Evolutionary conservation across 2,113 vertebrate genomes (phyloP), one percentile per base, ranked within the genome.

Genomic region (Epinephelus lanceolatus): DNA sequence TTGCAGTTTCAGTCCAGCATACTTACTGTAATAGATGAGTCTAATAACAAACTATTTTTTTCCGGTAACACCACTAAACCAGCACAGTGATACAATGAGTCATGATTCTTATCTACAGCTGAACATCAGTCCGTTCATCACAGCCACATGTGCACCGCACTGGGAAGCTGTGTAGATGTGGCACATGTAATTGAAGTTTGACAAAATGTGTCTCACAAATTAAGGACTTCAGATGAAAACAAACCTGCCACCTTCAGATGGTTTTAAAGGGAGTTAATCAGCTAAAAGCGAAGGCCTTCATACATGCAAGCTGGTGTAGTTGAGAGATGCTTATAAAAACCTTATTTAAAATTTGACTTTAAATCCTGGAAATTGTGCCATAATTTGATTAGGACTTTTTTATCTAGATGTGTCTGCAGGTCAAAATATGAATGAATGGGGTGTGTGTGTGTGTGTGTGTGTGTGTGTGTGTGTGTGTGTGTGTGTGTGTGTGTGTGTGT

Each of bases 211-310:
- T 70, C 73, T 42, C 21, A 25, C 25, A 71, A 25, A 73, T 57
- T 45, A 47, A 53, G 56, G 1, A n/a, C n/a, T 13, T 47, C 3
- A 51, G 25, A 49, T 69, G 23, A 52, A 72, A 67, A 66, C 62
- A 81, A 81, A 69, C 61, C 62, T 55, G 63, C 62, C 70, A 67
- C 30, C 15, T 52, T 73, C 18, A 60, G 4, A 21, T 61, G 37
- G 25, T 37, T 69, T 68, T 77, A 45, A 11, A 49, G 18, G 12
- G 42, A 71, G 60, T 25, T 77, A 56, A 68, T 40, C 25, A 75
- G 40, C 57, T 62, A 12, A 47, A 53, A 55, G 17, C 2, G 4
- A 45, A 51, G 18, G 37, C 5, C 13, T 25, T 42, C 19, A 33
- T 45, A 63, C 18, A 21, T 68, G 19, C 70, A 57, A 30, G 65